Base-by-base conservation (phyloP, 2,888 invertebrate genomes). In the Metallyticus violacea region DNA sequence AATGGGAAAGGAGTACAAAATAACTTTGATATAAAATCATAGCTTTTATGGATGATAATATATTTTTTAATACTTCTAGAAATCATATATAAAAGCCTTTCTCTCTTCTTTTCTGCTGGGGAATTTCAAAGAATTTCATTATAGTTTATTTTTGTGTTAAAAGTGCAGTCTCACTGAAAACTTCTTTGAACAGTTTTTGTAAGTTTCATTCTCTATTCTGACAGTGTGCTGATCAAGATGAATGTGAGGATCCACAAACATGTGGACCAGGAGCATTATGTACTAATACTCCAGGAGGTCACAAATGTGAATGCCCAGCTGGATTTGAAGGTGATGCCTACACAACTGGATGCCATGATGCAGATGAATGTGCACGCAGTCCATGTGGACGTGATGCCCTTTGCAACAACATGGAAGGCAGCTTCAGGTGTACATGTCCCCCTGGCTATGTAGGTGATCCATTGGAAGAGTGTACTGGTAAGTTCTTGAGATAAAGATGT, bases 381-480 rank as follows among this genome's bases (percentile, higher is more conserved):
- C 94, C 95, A 78, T 98, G 98, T 91, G 97, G 97, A 85, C 93
- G 95, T 88, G 95, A 95, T 89, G 97, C 97, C 6, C 92, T 95
- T 85, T 98, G 98, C 91, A 94, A 95, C 88, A 97, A 97, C 91
- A 92, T 95, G 85, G 95, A 95, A 87, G 97, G 97, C 89, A 95
- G 95, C 89, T 97, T 95, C 92, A 94, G 95, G 89, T 98, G 98
- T 91, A 91, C 95, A 81, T 98, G 98, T 91, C 97, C 97, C 85
- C 95, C 95, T 90, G 97, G 97, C 90, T 97, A 95, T 92, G 93
- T 94, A 89, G 97, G 97, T 89, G 95, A 97, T 91, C 96, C 97
- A 26, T 93, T 95, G 91, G 92, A 93, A 85, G 94, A 94, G 89
- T 97, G 97, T 92, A 93, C 94, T 92, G 97, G 97, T 97, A 94